phyloP scores from a whole-genome alignment of 2,888 invertebrate genomes.

The Chrysina gloriosa region DNA sequence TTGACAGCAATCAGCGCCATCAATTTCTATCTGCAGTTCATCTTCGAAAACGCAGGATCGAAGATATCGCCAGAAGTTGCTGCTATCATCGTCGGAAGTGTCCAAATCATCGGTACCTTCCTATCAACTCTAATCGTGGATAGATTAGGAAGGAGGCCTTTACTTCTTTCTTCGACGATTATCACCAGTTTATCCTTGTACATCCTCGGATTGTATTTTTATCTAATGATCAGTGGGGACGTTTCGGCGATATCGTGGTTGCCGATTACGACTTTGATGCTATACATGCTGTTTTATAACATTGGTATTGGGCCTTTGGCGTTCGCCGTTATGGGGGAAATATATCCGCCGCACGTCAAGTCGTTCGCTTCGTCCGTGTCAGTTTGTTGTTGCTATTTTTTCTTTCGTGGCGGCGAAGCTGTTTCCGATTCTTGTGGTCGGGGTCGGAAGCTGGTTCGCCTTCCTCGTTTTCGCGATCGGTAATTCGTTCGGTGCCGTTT shows the following conservation, averaged over 20 bases:
- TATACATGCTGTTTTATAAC: constrained; percentile 80
- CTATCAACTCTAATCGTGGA: constrained; percentile 84
- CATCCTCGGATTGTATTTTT: constrained; percentile 71
- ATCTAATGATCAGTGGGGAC: constrained; percentile 66
- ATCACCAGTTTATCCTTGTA: constrained; percentile 75
- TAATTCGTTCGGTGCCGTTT: constrained; percentile 74
- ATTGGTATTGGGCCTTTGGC: constrained; percentile 80
- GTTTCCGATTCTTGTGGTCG: constrained; percentile 69
- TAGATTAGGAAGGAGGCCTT: constrained; percentile 75
- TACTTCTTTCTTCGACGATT: constrained; percentile 76
- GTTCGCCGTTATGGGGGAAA: constrained; percentile 84
- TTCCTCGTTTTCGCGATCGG: constrained; percentile 78
- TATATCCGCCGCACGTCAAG: constrained; percentile 82
- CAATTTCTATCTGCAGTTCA: constrained; percentile 79
- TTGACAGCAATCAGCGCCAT: constrained; percentile 84
- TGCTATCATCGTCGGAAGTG: constrained; percentile 80
- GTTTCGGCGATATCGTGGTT: constrained; percentile 69
- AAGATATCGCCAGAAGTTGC: constrained; percentile 70
- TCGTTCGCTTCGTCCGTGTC: constrained; percentile 79
- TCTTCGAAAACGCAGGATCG: constrained; percentile 76
- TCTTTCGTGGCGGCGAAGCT: constrained; percentile 80
- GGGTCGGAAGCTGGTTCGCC: constrained; percentile 72
- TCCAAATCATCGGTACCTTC: constrained; percentile 78
- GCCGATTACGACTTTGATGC: constrained; percentile 76
- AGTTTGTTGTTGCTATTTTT: constrained; percentile 78